Evolutionary conservation across 2,888 invertebrate genomes (phyloP), one percentile per base, ranked within the genome.

Genomic region (Cotesia congregata): DNA sequence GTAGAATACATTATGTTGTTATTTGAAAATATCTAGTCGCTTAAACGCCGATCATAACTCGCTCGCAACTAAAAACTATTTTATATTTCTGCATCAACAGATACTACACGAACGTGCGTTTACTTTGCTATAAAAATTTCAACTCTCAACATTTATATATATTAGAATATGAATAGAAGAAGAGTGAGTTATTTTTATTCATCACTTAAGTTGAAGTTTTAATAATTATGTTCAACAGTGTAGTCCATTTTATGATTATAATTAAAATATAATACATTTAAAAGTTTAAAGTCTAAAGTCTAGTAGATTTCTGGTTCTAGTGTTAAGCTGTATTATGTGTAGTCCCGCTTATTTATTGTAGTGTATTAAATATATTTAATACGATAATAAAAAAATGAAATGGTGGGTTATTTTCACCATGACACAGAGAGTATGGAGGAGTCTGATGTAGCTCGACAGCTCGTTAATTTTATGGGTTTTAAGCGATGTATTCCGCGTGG

Each of bases 381-480:
- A 68, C 15, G 17, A 71, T 73, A 50, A 50, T 30, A n/a, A 17
- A 5, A 30, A 38, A 12, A 60, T 61, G 7, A 67, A 65, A 50
- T 50, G 50, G 50, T 50, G 50, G 50, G 50, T 73, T 77, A 62
- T 73, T 77, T 77, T 20, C 72, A 69, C 73, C 65, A 70, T 40
- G 39, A 9, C 60, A 73, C 71, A 59, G 50, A 30, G 61, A 72
- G 68, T 38, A 20, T 67, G 41, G 76, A 50, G 50, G 50, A 50
- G 50, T 50, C 50, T 50, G 50, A 50, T 50, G 50, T 50, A 12
- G 50, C 50, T 74, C 78, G 75, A 75, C 77, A 75, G 78, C 71
- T 78, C 77, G 78, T 81, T 79, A 77, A 77, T 76, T 81, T 79
- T 76, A 81, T 78, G 76, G 76, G 76, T 78, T 77, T 68, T 72